Conservation (phyloP, 1,140 invertebrate species). For the Sinonovacula constricta region DNA sequence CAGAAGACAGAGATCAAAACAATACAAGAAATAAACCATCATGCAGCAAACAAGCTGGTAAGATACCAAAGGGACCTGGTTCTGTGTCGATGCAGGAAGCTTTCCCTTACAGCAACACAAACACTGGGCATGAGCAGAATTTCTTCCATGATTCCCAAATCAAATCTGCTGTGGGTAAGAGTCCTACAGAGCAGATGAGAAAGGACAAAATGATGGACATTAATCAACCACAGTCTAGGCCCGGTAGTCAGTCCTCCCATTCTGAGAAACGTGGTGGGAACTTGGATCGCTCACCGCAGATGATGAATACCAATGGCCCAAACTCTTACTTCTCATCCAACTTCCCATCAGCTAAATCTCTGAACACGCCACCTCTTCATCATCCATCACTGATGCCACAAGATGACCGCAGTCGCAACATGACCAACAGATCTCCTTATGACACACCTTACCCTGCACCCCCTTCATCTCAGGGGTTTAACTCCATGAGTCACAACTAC, state of each 20-base stretch:
- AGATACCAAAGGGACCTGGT: constrained; percentile 29
- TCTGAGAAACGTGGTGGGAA: constrained; percentile 29
- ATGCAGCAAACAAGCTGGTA: constrained; percentile 38
- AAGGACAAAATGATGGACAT: constrained; percentile 47
- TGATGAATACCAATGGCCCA: constrained; percentile 49
- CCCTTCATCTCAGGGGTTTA: constrained; percentile 57
- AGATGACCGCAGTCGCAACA: constrained; percentile 46
- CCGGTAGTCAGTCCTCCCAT: constrained; percentile 28
- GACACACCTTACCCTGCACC: constrained; percentile 50
- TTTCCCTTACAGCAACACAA: constrained; percentile 35
- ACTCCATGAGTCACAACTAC: constrained; percentile 42
- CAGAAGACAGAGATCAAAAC: constrained; percentile 26
- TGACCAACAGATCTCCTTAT: constrained; percentile 54
- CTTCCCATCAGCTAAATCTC: constrained; percentile 51
- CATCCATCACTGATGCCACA: constrained; percentile 55
- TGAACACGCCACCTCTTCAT: constrained; percentile 59
- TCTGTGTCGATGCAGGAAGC: constrained; percentile 39
- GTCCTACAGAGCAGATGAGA: constrained; percentile 47
- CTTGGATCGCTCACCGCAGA: constrained; percentile 49
- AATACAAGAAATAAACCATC: constrained; percentile 31
- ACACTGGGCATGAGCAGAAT: constrained; percentile 26
- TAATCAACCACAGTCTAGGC: constrained; percentile 8
- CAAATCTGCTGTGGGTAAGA: constrained; percentile 47
- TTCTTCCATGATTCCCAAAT: constrained; percentile 42
- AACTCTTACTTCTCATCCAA: constrained; percentile 55